Percentiles rank a stretch among this genome's conserved stretches.
phyloP scores from a whole-genome alignment of 1,140 invertebrate genomes.

The Saccostrea glomerata region DNA sequence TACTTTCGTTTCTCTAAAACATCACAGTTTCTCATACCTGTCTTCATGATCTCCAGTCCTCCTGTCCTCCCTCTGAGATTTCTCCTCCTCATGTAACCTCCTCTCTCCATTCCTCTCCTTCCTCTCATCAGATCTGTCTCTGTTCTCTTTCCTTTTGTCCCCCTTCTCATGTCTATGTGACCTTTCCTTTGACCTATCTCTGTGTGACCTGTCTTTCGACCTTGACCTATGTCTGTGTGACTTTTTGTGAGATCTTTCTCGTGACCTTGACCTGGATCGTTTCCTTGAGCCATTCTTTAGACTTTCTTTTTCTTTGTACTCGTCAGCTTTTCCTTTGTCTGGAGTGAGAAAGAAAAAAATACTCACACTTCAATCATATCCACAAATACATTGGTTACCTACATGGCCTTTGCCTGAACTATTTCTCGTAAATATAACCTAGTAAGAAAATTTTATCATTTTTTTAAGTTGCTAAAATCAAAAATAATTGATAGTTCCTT shows the following conservation, averaged over 20 bases:
- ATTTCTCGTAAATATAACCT: too few species aligned
- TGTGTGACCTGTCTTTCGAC: constrained; percentile 33
- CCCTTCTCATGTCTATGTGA: constrained; percentile 40
- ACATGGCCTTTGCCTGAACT: too few species aligned
- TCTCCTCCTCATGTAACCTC: constrained; percentile 1
- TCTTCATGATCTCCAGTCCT: neutral
- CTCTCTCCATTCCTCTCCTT: constrained; percentile 30
- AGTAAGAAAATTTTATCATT: too few species aligned
- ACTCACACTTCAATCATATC: neutral
- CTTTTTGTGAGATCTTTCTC: constrained; percentile 36
- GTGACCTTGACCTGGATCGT: constrained; percentile 9
- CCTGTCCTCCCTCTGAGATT: neutral
- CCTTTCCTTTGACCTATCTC: constrained; percentile 43
- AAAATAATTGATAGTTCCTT: too few species aligned
- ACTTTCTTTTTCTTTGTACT: constrained; percentile 73
- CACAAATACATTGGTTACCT: too few species aligned
- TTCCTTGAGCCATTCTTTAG: constrained; percentile 51
- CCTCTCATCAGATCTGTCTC: constrained; percentile 23
- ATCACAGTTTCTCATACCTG: neutral
- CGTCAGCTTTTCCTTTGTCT: constrained; percentile 74
- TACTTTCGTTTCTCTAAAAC: too few species aligned
- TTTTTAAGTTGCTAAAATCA: too few species aligned
- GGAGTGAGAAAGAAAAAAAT: neutral
- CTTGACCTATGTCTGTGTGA: constrained; percentile 44
- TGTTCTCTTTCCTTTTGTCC: constrained; percentile 48